phyloP scores from a whole-genome alignment of 2,797 vertebrate genomes.

The Acanthurus leucopareius region DNA sequence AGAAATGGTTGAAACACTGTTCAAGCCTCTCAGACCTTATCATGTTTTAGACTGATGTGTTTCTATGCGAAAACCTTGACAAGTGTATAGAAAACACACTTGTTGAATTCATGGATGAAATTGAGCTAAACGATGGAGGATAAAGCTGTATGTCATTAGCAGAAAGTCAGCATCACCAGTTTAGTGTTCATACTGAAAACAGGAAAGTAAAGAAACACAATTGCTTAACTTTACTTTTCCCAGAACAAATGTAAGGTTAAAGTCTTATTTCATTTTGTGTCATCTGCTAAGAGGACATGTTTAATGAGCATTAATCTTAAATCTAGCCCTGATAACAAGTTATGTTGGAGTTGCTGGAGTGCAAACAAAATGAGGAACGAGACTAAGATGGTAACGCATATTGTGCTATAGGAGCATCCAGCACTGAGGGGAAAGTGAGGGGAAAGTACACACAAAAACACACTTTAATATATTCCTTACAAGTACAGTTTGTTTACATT shows the following conservation, averaged over 20 bases:
- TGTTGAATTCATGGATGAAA: not conserved
- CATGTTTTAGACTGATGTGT: not conserved
- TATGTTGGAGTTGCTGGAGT: no score
- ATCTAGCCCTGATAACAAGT: no score
- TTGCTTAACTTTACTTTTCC: not conserved
- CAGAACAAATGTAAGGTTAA: not conserved
- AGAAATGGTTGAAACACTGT: not conserved
- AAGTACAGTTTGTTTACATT: not conserved
- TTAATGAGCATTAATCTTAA: not conserved
- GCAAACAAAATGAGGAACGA: no score
- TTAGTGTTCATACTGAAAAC: not conserved
- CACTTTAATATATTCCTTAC: not conserved
- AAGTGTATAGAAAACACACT: not conserved
- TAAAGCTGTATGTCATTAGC: not conserved
- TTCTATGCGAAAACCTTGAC: not conserved
- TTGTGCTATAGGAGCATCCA: no score
- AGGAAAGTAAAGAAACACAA: not conserved
- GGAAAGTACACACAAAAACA: no score
- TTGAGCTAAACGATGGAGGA: not conserved
- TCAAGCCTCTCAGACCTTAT: not conserved
- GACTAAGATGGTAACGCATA: no score
- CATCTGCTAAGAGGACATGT: no score
- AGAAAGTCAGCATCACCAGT: not conserved
- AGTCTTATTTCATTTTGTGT: no score
- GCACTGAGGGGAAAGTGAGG: no score